Evolutionary conservation across 2,888 invertebrate species (phyloP).

Genomic region (Drosophila paucipuncta): DNA sequence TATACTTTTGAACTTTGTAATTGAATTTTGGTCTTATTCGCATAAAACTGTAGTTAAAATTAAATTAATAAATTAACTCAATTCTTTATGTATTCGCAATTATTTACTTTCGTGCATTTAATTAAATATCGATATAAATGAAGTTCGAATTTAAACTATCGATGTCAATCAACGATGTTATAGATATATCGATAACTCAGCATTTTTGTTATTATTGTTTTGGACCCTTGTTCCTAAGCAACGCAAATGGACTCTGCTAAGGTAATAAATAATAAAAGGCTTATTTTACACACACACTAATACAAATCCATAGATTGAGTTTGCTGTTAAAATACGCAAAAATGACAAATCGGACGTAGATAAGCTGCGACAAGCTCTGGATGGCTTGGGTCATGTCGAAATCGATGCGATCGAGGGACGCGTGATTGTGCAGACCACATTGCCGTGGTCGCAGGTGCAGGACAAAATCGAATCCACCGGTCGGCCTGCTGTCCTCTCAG

Average conservation of each 20-base stretch:
- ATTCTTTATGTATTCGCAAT: neutral
- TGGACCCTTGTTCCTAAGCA: neutral
- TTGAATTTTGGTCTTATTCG: neutral
- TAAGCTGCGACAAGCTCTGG: slow-evolving; percentile 83
- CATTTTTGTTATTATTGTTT: neutral
- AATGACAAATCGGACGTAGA: slow-evolving; percentile 83
- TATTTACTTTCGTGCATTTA: neutral
- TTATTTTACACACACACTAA: neutral
- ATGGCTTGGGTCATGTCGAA: slow-evolving; percentile 82
- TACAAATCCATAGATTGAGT: slow-evolving; percentile 86
- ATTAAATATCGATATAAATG: slow-evolving; percentile 17
- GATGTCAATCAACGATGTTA: neutral
- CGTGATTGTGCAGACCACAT: slow-evolving; percentile 81
- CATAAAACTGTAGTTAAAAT: neutral
- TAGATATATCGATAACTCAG: slow-evolving; percentile 8
- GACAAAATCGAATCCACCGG: slow-evolving; percentile 88
- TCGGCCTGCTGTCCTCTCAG: slow-evolving; percentile 91
- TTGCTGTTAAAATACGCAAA: slow-evolving; percentile 88
- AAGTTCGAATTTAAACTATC: neutral
- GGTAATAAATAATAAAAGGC: slow-evolving; percentile 47
- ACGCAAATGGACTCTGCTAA: slow-evolving; percentile 76
- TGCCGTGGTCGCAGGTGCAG: slow-evolving; percentile 85
- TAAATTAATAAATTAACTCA: neutral
- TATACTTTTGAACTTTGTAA: neutral
- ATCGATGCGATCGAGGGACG: slow-evolving; percentile 79